A percentile compares a stretch with the other conserved stretches of the same genome.
Conservation (phyloP, 2,888 invertebrate species). For the Phyto melanocephala region DNA sequence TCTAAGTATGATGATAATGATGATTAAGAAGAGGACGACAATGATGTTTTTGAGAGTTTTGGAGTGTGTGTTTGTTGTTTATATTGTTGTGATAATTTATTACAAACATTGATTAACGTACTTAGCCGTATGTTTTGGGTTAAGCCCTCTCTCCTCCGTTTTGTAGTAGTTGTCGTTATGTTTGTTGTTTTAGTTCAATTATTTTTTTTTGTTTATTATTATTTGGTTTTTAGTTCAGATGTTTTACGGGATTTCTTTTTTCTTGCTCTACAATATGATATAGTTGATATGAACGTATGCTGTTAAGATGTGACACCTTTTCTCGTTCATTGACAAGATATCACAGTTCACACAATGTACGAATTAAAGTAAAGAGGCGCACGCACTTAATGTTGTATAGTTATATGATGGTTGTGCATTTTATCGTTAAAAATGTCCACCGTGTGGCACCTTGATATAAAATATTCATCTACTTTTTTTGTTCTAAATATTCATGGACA, state of each 20-base stretch:
- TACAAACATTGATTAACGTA: constrained; percentile 66
- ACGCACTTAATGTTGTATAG: constrained; percentile 48
- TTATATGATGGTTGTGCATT: constrained; percentile 20
- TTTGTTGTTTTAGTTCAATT: constrained; percentile 41
- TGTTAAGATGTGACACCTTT: constrained; percentile 64
- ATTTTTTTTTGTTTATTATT: constrained; percentile 21
- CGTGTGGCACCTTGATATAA: constrained; percentile 33
- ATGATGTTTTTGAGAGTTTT: constrained; percentile 56
- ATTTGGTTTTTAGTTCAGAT: constrained; percentile 54
- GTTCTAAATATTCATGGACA: too few relatives aligned
- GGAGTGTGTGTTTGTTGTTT: constrained; percentile 58
- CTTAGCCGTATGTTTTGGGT: constrained; percentile 65
- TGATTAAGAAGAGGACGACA: constrained; percentile 39
- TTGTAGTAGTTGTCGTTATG: constrained; percentile 61
- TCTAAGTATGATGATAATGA: constrained; percentile 51
- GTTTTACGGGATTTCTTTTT: constrained; percentile 53
- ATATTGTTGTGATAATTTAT: constrained; percentile 65
- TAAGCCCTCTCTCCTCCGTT: constrained; percentile 61
- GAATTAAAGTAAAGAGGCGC: constrained; percentile 59
- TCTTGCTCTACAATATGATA: constrained; percentile 24
- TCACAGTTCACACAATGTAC: constrained; percentile 63
- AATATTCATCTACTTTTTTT: too few relatives aligned
- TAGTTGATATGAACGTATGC: constrained; percentile 58
- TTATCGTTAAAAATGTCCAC: neutral
- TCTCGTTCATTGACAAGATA: constrained; percentile 62